Evolutionary conservation across 2,888 invertebrate species (phyloP), one percentile per base, ranked within the genome.

Genomic region (Lampropteryx suffumata): DNA sequence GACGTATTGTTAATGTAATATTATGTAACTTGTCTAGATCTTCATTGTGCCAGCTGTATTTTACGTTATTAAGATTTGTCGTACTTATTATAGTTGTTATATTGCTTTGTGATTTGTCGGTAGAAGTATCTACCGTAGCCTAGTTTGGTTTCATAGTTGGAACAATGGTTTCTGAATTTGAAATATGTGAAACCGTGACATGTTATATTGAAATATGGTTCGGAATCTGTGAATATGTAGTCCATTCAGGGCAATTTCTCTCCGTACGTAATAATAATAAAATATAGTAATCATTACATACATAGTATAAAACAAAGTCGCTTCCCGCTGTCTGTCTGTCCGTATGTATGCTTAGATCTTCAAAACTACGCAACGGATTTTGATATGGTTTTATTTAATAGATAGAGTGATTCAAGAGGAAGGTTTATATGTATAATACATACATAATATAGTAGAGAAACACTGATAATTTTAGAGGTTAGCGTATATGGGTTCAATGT

Each of bases 21-120:
- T 79, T 71, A 75, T 79, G 73, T 84, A 84, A 84, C 79, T 79
- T 82, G 76, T 83, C 79, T 84, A 87, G 85, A 84, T 84, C 88
- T 88, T 89, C 88, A 82, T 86, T 84, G 90, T 90, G 90, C 90
- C 90, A 90, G 85, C 87, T 82, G 80, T 82, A 59, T 17, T 57
- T 83, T 83, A 84, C 77, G 73, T 60, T 77, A 74, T 81, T 88
- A 86, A 88, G 87, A 74, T 78, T 78, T 83, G 81, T 87, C 84
- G 88, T 89, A 89, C 89, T 89, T 89, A 88, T 80, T 62, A 79
- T 87, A 83, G 80, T 76, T 81, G 76, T 82, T 83, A 73, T 77
- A 75, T 79, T 86, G 85, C 84, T 82, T 79, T 79, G 79, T 81
- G 82, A 82, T 82, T 82, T 59, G 47, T 39, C 51, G 54, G 46